phyloP scores from a whole-genome alignment of 2,888 invertebrate genomes.

The Magallana nippona region DNA sequence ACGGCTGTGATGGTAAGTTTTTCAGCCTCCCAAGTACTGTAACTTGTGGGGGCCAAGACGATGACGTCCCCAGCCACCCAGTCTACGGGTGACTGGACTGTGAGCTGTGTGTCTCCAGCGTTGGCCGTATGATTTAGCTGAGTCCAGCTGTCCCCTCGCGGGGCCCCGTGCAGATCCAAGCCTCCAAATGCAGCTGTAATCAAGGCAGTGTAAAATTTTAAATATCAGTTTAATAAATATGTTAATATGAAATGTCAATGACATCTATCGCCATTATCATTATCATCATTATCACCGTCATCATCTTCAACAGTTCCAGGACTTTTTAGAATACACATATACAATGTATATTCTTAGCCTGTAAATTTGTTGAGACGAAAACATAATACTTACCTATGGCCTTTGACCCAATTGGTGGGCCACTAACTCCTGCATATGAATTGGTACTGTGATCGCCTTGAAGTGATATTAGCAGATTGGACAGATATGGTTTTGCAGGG shows the following conservation, averaged over 20 bases:
- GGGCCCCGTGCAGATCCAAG: slow-evolving; percentile 73
- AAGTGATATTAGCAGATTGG: slow-evolving; percentile 57
- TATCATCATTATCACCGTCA: too few relatives aligned
- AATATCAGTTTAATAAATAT: slow-evolving; percentile 2
- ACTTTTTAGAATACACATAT: too few relatives aligned
- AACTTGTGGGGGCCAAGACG: slow-evolving; percentile 70
- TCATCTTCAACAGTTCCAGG: too few relatives aligned
- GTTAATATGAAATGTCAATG: neutral
- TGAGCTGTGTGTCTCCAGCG: slow-evolving; percentile 62
- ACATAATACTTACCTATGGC: slow-evolving; percentile 62
- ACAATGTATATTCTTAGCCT: neutral
- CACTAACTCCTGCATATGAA: slow-evolving; percentile 50
- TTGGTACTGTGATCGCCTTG: slow-evolving; percentile 57
- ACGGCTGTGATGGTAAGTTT: slow-evolving; percentile 64
- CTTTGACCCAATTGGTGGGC: slow-evolving; percentile 61
- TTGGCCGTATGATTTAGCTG: slow-evolving; percentile 64
- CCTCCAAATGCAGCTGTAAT: slow-evolving; percentile 73
- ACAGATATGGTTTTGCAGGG: slow-evolving; percentile 59
- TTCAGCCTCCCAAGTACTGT: slow-evolving; percentile 72
- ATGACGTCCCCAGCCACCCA: slow-evolving; percentile 73
- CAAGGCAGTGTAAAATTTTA: neutral
- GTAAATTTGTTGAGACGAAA: neutral
- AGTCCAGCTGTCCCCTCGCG: slow-evolving; percentile 67
- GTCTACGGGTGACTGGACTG: slow-evolving; percentile 62
- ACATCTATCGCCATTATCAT: neutral